Conservation (phyloP, 2,888 invertebrate species). For the Tinea trinotella region DNA sequence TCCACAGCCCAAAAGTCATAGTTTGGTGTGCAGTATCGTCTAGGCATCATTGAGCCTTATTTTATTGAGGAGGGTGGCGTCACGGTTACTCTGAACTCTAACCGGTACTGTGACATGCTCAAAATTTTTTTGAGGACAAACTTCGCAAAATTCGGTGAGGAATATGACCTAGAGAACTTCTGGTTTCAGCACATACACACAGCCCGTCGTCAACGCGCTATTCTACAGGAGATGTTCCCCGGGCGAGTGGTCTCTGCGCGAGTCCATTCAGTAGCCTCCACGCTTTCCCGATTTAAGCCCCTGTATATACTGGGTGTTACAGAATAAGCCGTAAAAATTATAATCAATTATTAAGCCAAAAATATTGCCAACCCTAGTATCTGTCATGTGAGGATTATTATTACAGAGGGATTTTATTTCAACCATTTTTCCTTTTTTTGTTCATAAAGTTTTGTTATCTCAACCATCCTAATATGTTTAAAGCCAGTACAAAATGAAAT, state of each 20-base stretch:
- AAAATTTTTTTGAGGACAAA: neutral
- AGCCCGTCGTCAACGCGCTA: neutral
- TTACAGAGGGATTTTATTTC: too few relatives aligned
- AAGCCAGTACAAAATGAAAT: too few relatives aligned
- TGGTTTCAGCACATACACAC: neutral
- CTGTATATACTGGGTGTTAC: too few relatives aligned
- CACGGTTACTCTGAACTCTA: neutral
- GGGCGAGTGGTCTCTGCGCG: neutral
- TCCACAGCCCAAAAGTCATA: neutral
- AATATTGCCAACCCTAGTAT: too few relatives aligned
- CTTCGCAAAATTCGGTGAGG: neutral
- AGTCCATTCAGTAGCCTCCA: neutral
- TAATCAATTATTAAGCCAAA: too few relatives aligned
- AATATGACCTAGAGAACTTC: neutral
- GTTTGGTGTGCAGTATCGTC: neutral
- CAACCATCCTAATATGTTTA: too few relatives aligned
- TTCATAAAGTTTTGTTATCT: too few relatives aligned
- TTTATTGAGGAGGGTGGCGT: neutral
- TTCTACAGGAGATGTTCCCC: conserved; percentile 3
- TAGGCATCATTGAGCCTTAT: neutral
- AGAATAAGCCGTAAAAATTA: too few relatives aligned
- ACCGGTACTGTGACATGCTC: neutral
- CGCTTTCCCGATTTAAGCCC: neutral
- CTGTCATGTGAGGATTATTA: too few relatives aligned
- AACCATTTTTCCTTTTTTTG: too few relatives aligned